phyloP scores from a whole-genome alignment of 1,140 invertebrate genomes.

The Papilio helenus region DNA sequence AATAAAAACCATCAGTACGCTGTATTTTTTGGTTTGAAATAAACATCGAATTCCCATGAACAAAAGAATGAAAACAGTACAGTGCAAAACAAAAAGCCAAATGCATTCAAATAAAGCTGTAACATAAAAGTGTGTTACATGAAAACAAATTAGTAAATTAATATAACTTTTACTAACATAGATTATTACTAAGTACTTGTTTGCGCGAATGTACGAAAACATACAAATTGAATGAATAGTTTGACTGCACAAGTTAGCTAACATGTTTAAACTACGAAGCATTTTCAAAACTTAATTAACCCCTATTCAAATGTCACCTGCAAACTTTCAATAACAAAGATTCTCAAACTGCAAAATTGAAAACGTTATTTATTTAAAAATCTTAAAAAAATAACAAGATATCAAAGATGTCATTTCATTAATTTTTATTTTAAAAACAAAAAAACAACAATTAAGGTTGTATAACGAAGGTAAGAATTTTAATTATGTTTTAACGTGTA shows the following conservation, averaged over 20 bases:
- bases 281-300: slow-evolving; percentile 14
- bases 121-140: neutral
- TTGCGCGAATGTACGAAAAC: slow-evolving; percentile 6
- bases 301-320: neutral
- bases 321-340: slow-evolving; percentile 6
- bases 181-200: slow-evolving; percentile 3
- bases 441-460: neutral
- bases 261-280: slow-evolving; percentile 9
- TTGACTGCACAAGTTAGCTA: slow-evolving; percentile 9
- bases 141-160: slow-evolving; percentile 9
- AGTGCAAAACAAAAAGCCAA: neutral
- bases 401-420: too few relatives aligned
- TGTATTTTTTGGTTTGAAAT: neutral
- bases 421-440: too few relatives aligned
- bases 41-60: neutral
- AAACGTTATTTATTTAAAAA: neutral
- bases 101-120: neutral
- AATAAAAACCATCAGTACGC: neutral
- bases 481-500: neutral
- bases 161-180: slow-evolving; percentile 6
- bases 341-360: neutral
- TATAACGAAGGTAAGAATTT: slow-evolving; percentile 2
- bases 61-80: neutral
- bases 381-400: too few relatives aligned
- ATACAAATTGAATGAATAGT: slow-evolving; percentile 29